Evolutionary conservation across 2,113 vertebrate genomes (phyloP).

Genomic region (Ia io): DNA sequence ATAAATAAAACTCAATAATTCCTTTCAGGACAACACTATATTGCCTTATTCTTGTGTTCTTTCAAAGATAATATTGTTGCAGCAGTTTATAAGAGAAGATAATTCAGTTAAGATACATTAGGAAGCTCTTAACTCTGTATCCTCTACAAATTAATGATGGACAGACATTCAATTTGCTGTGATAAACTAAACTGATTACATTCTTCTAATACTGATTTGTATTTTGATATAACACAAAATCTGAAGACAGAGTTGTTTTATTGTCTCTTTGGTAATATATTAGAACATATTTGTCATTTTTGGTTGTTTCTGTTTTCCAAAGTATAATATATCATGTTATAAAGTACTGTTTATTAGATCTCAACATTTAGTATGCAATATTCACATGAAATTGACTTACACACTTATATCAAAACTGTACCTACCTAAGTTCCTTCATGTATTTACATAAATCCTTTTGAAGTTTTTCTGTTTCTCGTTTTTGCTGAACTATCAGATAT

Average conservation of each 20-base stretch:
- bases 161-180: constrained; percentile 25
- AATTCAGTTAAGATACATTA: not conserved
- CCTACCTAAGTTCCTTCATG: constrained; percentile 54
- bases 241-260: not conserved
- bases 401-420: not conserved
- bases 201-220: constrained; percentile 36
- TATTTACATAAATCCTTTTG: constrained; percentile 18
- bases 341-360: not conserved
- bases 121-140: constrained; percentile 33
- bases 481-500: not conserved
- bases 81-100: not conserved
- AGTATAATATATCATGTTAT: not conserved
- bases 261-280: not conserved
- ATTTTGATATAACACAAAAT: not conserved
- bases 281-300: not conserved
- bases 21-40: not conserved
- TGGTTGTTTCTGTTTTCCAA: not conserved
- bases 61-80: not conserved
- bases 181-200: constrained; percentile 48
- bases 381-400: not conserved
- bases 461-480: constrained; percentile 42
- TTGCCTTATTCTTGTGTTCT: not conserved
- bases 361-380: not conserved
- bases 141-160: constrained; percentile 10
- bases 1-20: not conserved